Percentiles rank a stretch among this genome's conserved stretches.
Evolutionary conservation across 2,113 vertebrate species (phyloP).

Genomic region (Periophthalmus modestus): DNA sequence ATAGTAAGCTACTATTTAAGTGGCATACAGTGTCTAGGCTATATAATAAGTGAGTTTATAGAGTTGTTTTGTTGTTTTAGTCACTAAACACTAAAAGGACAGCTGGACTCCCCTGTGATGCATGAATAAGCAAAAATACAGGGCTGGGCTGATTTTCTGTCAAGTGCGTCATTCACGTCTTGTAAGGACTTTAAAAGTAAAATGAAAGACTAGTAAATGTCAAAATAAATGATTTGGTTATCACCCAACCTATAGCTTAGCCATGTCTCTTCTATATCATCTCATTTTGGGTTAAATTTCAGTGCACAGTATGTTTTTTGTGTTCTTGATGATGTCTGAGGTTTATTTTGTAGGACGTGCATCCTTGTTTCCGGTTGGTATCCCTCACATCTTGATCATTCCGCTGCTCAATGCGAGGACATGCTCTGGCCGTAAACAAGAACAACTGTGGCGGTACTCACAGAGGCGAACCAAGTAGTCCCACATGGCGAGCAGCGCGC

Average conservation of each 20-base stretch:
- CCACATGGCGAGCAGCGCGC: constrained; percentile 60
- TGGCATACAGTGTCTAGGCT: no score
- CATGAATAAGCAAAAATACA: constrained; percentile 70
- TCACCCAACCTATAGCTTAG: no score
- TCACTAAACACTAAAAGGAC: not conserved
- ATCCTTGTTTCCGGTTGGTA: not conserved
- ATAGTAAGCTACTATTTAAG: not conserved
- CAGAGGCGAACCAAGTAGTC: constrained; percentile 70
- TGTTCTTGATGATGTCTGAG: not conserved
- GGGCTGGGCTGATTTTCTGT: constrained; percentile 25
- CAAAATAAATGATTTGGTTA: not conserved
- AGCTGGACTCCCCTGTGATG: constrained; percentile 4
- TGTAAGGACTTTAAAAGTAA: constrained; percentile 22
- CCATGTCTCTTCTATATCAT: not conserved
- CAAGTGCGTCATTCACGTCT: constrained; percentile 9
- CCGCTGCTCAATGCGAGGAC: constrained; percentile 4
- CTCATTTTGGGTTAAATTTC: not conserved
- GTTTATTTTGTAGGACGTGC: constrained; percentile 42
- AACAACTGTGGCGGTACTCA: constrained; percentile 64
- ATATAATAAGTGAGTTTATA: not conserved
- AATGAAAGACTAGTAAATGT: not conserved
- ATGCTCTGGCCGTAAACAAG: constrained; percentile 11
- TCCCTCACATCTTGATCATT: not conserved
- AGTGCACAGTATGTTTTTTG: no score
- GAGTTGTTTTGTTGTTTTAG: not conserved